Evolutionary conservation across 2,797 vertebrate species (phyloP).

Genomic region (Discoglossus pictus): DNA sequence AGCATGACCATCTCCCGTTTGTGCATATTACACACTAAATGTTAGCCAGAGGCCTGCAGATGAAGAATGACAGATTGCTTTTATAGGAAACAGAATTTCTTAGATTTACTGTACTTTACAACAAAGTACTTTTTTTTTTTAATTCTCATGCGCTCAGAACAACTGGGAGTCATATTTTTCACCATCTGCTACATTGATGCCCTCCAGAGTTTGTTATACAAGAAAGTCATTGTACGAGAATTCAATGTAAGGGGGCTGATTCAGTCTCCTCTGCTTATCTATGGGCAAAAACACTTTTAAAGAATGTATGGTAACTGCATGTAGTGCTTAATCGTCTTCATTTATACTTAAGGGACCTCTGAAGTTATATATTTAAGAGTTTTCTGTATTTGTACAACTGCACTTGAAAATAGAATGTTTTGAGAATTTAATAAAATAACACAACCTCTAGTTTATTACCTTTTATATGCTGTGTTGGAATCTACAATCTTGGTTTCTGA

Average conservation of each 20-base stretch:
- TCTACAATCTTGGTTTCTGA: no score
- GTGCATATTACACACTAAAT: slow-evolving; percentile 17
- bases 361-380: slow-evolving; percentile 18
- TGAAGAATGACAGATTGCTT: slow-evolving; percentile 33
- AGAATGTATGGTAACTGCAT: not conserved
- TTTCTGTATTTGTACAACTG: not conserved
- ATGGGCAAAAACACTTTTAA: not conserved
- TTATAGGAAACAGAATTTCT: slow-evolving; percentile 13
- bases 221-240: slow-evolving; percentile 30
- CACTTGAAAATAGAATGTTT: no score
- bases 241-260: slow-evolving; percentile 1
- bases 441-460: no score
- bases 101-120: slow-evolving; percentile 41
- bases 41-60: slow-evolving; percentile 11
- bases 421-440: no score
- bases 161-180: slow-evolving; percentile 42
- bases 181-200: slow-evolving; percentile 45
- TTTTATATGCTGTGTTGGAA: no score
- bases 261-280: slow-evolving; percentile 19
- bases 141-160: slow-evolving; percentile 21
- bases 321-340: not conserved
- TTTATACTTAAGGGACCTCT: not conserved
- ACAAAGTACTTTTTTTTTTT: slow-evolving; percentile 18
- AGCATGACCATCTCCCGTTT: not conserved
- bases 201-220: slow-evolving; percentile 45